These are phyloP conservation scores for Leucophora obtusa DNA, from an alignment of 2,888 invertebrate species.

Conservation along the genomic window DNA sequence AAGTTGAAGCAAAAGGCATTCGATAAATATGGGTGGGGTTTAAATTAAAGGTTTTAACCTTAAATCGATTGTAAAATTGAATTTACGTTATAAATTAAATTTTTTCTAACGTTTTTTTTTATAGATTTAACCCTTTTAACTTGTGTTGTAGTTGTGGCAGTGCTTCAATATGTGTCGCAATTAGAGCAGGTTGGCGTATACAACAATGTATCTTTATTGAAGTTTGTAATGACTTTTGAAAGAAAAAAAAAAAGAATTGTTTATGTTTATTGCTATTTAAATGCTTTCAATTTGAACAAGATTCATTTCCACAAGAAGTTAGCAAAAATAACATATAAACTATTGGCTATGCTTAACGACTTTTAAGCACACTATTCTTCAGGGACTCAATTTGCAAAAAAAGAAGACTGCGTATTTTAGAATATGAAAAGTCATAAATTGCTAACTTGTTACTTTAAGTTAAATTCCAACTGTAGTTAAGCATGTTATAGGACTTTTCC, in stretches of 20 bases:
- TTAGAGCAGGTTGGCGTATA: constrained; percentile 48
- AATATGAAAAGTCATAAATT: too few species aligned
- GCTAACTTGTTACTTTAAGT: too few species aligned
- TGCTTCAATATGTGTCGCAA: constrained; percentile 37
- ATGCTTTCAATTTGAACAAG: constrained; percentile 38
- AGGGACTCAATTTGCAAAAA: too few species aligned
- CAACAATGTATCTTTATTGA: neutral
- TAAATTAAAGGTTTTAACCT: constrained; percentile 51
- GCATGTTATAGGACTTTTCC: too few species aligned
- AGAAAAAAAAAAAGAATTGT: constrained; percentile 8
- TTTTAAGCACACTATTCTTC: too few species aligned
- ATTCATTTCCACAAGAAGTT: constrained; percentile 24
- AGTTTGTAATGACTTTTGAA: constrained; percentile 37
- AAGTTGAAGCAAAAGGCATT: too few species aligned
- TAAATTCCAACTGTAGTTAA: too few species aligned
- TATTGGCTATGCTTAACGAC: too few species aligned
- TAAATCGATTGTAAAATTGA: constrained; percentile 51
- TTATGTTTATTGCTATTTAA: constrained; percentile 53
- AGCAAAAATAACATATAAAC: too few species aligned
- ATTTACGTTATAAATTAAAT: constrained; percentile 21
- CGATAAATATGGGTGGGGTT: constrained; percentile 42
- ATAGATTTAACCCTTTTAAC: constrained; percentile 21
- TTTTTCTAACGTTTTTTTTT: neutral
- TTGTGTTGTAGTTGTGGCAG: neutral
- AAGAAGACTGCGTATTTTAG: too few species aligned